A percentile compares a stretch with the other conserved stretches of the same genome.
Evolutionary conservation across 2,888 invertebrate species (phyloP).

Genomic region (Euzophera pinguis): DNA sequence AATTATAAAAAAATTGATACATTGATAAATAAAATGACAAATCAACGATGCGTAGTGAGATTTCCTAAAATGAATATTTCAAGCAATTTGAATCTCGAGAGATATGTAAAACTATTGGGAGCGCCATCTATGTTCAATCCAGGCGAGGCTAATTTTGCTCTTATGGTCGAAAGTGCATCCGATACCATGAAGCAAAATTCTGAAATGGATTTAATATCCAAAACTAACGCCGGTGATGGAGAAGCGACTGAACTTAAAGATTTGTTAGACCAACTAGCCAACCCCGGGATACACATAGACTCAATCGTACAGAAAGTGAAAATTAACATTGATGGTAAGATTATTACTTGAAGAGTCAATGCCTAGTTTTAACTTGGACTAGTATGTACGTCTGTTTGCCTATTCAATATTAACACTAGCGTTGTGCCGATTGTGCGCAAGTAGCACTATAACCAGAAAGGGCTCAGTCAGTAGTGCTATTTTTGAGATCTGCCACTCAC

Average conservation of each 20-base stretch:
- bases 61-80: slow-evolving; percentile 87
- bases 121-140: slow-evolving; percentile 82
- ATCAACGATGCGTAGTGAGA: slow-evolving; percentile 75
- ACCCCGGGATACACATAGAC: slow-evolving; percentile 82
- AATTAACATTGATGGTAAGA: slow-evolving; percentile 78
- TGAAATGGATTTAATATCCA: slow-evolving; percentile 42
- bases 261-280: slow-evolving; percentile 52
- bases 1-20: slow-evolving; percentile 68
- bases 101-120: slow-evolving; percentile 79
- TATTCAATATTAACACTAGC: too few species aligned
- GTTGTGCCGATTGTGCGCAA: too few species aligned
- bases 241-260: slow-evolving; percentile 32
- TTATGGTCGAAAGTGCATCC: slow-evolving; percentile 66
- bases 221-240: slow-evolving; percentile 32
- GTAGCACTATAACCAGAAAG: too few species aligned
- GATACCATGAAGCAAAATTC: slow-evolving; percentile 33
- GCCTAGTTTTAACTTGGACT: neutral
- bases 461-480: too few species aligned
- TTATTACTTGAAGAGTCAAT: neutral
- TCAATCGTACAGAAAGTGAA: slow-evolving; percentile 83
- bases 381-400: too few species aligned
- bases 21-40: slow-evolving; percentile 65
- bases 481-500: too few species aligned
- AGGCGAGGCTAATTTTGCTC: slow-evolving; percentile 82
- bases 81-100: slow-evolving; percentile 76